phyloP scores from a whole-genome alignment of 2,797 vertebrate genomes.

The Sitta carolinensis region DNA sequence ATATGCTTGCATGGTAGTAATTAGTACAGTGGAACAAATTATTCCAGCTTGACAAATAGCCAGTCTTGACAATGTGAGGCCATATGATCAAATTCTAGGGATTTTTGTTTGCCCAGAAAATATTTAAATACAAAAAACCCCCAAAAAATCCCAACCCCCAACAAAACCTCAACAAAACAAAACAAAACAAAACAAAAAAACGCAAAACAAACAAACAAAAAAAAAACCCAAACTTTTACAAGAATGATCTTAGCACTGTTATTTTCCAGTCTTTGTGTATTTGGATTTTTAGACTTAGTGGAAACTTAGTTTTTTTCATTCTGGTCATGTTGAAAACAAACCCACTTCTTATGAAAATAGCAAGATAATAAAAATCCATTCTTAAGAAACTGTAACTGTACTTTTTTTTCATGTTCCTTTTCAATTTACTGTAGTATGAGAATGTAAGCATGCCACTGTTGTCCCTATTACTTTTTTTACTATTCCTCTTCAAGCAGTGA shows the following conservation, averaged over 20 bases:
- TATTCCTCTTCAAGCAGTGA: background rate
- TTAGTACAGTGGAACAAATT: background rate
- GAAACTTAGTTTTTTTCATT: background rate
- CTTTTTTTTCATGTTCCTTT: background rate
- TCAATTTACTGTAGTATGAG: background rate
- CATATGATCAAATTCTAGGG: background rate
- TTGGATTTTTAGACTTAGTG: background rate
- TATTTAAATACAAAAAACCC: background rate
- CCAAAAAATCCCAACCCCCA: background rate
- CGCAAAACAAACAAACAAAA: background rate
- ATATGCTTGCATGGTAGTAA: background rate
- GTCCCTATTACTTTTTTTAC: background rate
- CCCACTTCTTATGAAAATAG: background rate
- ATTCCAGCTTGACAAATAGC: conserved; percentile 22
- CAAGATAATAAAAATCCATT: background rate
- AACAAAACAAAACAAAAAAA: too few species aligned
- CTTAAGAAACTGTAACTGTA: background rate
- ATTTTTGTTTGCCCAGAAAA: background rate
- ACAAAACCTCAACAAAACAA: background rate
- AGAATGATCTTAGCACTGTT: background rate
- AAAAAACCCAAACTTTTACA: background rate
- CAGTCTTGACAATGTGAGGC: background rate
- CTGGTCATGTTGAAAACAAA: background rate
- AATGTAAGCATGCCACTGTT: background rate
- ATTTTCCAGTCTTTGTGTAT: background rate